Conservation (phyloP, 2,888 invertebrate genomes). For the Autographa gamma region DNA sequence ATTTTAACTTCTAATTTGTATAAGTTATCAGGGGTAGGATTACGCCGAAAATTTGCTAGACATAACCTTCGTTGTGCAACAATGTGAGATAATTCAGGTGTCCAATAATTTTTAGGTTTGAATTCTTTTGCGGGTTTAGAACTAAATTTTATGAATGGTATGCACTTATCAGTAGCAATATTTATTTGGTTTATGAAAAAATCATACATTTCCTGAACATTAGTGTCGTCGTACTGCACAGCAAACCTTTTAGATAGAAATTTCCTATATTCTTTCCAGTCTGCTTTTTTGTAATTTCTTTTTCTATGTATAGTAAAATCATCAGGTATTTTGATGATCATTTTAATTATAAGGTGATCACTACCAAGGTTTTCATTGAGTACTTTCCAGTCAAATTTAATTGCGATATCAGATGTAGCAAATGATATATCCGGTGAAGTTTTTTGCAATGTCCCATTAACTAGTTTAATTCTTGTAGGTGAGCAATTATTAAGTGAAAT, state of each 20-base stretch:
- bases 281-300: neutral
- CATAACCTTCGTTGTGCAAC: neutral
- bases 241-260: neutral
- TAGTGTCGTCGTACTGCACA: too few species aligned
- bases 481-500: too few species aligned
- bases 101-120: neutral
- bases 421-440: neutral
- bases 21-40: neutral
- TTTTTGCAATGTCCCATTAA: neutral
- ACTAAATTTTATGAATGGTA: neutral
- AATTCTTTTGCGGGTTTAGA: neutral
- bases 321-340: neutral
- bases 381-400: too few species aligned
- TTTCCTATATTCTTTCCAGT: neutral
- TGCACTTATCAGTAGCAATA: neutral
- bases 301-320: neutral
- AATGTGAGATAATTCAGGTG: neutral
- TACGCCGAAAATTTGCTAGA: neutral
- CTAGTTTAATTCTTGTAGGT: too few species aligned
- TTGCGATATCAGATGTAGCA: neutral
- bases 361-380: neutral
- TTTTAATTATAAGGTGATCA: neutral
- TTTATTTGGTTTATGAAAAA: neutral
- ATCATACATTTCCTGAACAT: neutral
- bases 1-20: neutral